These are phyloP conservation scores for Trichacis sp. DNA, from an alignment of 2,888 invertebrate genomes.

Conservation along the genomic window DNA sequence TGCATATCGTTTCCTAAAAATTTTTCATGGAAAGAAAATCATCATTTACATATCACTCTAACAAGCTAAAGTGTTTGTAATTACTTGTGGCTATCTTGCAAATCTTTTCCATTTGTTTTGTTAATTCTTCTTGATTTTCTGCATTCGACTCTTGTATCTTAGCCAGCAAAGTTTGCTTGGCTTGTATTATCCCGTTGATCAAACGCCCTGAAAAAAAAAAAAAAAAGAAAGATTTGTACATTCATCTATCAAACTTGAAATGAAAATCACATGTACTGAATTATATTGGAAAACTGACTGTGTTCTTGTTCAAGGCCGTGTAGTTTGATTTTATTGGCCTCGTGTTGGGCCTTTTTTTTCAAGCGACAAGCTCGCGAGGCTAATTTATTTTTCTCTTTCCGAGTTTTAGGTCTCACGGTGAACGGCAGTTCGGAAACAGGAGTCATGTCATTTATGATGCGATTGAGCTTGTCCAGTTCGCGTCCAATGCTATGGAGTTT, in stretches of 20 bases:
- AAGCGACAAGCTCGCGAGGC: constrained; percentile 96
- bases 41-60: no score
- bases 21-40: no score
- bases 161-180: constrained; percentile 79
- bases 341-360: constrained; percentile 99
- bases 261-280: constrained; percentile 7
- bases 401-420: constrained; percentile 88
- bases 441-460: constrained; percentile 95
- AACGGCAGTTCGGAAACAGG: constrained; percentile 94
- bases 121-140: constrained; percentile 75
- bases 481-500: constrained; percentile 92
- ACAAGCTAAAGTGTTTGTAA: constrained; percentile 51
- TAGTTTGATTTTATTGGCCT: constrained; percentile 96
- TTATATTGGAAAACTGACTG: no score
- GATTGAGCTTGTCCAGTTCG: constrained; percentile 90
- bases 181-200: constrained; percentile 81
- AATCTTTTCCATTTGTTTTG: constrained; percentile 79
- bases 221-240: no score
- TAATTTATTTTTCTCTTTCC: constrained; percentile 97
- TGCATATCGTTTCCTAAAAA: constrained; percentile 82
- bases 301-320: constrained; percentile 95
- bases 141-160: constrained; percentile 75
- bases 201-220: constrained; percentile 77
- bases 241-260: no score
- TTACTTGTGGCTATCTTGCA: constrained; percentile 80